Evolutionary conservation across 2,797 vertebrate species (phyloP).

Genomic region (Myotis findleyi): DNA sequence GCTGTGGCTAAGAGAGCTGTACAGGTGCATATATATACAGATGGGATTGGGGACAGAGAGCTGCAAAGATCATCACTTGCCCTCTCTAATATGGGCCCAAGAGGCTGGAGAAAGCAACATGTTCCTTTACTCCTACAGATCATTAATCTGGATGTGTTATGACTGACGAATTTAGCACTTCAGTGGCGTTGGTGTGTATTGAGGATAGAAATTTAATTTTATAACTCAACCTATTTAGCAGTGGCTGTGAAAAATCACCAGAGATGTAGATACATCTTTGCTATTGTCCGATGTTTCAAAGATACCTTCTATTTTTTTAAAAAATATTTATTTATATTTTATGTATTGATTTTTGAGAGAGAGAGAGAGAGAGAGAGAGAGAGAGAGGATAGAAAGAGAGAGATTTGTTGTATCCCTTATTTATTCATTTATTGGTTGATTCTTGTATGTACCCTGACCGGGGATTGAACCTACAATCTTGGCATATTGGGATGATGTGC

Average conservation of each 20-base stretch:
- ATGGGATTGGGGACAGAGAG: too few relatives aligned
- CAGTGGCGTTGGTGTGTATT: neutral
- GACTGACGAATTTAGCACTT: neutral
- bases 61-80: neutral
- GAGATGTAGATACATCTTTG: neutral
- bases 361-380: too few relatives aligned
- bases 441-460: neutral
- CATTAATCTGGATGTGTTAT: neutral
- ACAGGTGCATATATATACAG: too few relatives aligned
- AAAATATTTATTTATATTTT: neutral
- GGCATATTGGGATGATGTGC: neutral
- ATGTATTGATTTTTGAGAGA: neutral
- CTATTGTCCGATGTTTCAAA: neutral
- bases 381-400: too few relatives aligned
- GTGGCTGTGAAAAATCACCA: conserved; percentile 13
- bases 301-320: neutral
- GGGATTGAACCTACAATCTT: neutral
- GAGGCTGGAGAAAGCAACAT: neutral
- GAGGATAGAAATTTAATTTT: conserved; percentile 40
- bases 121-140: neutral
- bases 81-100: neutral
- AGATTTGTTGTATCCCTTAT: neutral
- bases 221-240: conserved; percentile 9
- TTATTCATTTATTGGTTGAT: neutral
- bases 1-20: neutral